Evolutionary conservation across 2,113 vertebrate species (phyloP).

Genomic region (Elachura formosa): DNA sequence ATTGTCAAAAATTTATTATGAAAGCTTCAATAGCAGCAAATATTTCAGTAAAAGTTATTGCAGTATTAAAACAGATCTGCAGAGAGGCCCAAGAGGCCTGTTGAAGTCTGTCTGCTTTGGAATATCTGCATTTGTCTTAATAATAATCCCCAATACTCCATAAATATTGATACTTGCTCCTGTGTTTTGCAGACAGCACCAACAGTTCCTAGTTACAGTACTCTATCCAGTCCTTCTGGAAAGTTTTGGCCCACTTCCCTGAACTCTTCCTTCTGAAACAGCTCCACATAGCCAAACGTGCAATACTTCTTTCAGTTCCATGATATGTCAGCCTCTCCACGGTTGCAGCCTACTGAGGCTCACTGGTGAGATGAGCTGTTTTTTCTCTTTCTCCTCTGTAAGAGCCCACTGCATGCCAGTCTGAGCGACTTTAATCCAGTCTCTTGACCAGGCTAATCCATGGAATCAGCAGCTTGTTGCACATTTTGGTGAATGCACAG

Average conservation of each 20-base stretch:
- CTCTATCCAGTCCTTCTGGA: conserved; percentile 12
- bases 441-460: conserved; percentile 79
- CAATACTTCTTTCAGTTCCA: conserved; percentile 59
- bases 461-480: conserved; percentile 72
- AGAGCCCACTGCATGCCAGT: conserved; percentile 68
- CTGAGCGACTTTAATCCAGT: conserved; percentile 75
- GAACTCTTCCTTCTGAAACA: conserved; percentile 39
- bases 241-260: conserved; percentile 22
- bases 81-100: conserved; percentile 33
- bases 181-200: background rate
- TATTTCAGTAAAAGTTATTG: conserved; percentile 55
- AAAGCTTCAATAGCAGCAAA: conserved; percentile 61
- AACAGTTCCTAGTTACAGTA: conserved; percentile 28
- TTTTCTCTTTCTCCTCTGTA: conserved; percentile 59
- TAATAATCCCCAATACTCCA: conserved; percentile 5
- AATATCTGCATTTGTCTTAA: background rate
- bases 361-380: conserved; percentile 10
- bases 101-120: background rate
- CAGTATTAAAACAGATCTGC: conserved; percentile 51
- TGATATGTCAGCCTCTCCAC: conserved; percentile 25
- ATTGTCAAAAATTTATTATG: conserved; percentile 73
- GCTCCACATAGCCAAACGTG: conserved; percentile 44
- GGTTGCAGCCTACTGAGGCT: conserved; percentile 13
- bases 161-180: background rate
- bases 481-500: conserved; percentile 69